Percentiles rank a stretch among this genome's conserved stretches.
Conservation (phyloP, 2,113 vertebrate genomes). For the Petaurus breviceps region DNA sequence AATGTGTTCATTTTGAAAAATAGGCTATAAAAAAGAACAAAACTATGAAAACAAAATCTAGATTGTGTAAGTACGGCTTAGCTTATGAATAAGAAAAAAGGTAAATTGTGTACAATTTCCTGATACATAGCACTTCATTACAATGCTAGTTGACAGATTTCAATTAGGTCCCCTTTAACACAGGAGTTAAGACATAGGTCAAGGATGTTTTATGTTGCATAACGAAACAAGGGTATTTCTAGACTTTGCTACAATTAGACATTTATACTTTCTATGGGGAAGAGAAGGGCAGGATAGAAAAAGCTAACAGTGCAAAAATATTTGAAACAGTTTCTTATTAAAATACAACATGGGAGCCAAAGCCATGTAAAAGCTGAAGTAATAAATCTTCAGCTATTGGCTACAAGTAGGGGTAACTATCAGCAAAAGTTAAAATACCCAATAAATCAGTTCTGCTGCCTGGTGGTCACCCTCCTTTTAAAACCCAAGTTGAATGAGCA, state of each 20-base stretch:
- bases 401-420: conserved; percentile 60
- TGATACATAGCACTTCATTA: conserved; percentile 83
- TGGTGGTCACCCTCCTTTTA: conserved; percentile 73
- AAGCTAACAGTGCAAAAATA: too few relatives aligned
- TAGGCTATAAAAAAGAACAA: too few relatives aligned
- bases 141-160: conserved; percentile 75
- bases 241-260: conserved; percentile 62
- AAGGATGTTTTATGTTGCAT: conserved; percentile 78
- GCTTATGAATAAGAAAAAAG: conserved; percentile 85
- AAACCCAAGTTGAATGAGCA: conserved; percentile 71
- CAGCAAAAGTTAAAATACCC: too few relatives aligned
- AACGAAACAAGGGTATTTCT: conserved; percentile 72
- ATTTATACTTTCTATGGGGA: conserved; percentile 70
- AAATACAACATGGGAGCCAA: too few relatives aligned
- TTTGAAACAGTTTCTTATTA: too few relatives aligned
- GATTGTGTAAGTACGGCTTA: conserved; percentile 90
- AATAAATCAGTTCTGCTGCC: conserved; percentile 59
- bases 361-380: too few relatives aligned
- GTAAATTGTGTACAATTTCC: conserved; percentile 82
- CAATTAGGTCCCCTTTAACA: too few relatives aligned
- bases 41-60: conserved; percentile 86
- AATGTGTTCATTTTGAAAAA: too few relatives aligned
- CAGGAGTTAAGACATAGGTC: too few relatives aligned
- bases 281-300: too few relatives aligned
- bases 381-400: conserved; percentile 56